Percentiles rank a stretch among this genome's conserved stretches.
These are phyloP conservation scores for Myiozetetes cayanensis DNA, from an alignment of 2,113 vertebrate species.

Conservation along the genomic window DNA sequence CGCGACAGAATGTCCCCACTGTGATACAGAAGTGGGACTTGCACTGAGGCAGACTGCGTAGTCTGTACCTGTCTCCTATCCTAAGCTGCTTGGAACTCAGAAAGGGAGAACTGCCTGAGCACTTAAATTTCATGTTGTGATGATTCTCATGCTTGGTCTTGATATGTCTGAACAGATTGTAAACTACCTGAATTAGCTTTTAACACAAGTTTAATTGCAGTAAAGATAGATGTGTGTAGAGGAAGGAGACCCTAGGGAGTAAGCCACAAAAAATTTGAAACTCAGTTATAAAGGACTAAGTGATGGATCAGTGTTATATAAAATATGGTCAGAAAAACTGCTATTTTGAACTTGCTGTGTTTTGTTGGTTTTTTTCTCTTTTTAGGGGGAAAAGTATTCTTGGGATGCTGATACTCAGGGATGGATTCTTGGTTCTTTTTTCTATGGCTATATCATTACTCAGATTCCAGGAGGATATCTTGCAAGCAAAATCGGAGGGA, in stretches of 20 bases:
- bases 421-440: slow-evolving; percentile 97
- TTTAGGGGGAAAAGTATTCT: slow-evolving; percentile 85
- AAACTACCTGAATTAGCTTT: not conserved
- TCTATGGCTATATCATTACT: slow-evolving; percentile 96
- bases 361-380: not conserved
- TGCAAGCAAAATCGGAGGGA: slow-evolving; percentile 86
- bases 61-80: not conserved
- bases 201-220: not conserved
- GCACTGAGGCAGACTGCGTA: accelerated
- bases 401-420: slow-evolving; percentile 95
- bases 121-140: not conserved
- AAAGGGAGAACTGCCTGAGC: not conserved
- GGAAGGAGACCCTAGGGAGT: not conserved
- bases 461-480: slow-evolving; percentile 95
- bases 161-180: not conserved
- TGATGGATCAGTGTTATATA: not conserved
- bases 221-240: not conserved
- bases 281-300: not conserved
- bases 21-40: not conserved
- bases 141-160: not conserved
- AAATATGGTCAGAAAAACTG: not conserved
- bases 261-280: not conserved
- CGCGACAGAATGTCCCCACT: not conserved
- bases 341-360: not conserved
- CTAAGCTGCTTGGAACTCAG: not conserved